These are phyloP conservation scores for Mamestra brassicae DNA, from an alignment of 2,888 invertebrate genomes.

Conservation along the genomic window DNA sequence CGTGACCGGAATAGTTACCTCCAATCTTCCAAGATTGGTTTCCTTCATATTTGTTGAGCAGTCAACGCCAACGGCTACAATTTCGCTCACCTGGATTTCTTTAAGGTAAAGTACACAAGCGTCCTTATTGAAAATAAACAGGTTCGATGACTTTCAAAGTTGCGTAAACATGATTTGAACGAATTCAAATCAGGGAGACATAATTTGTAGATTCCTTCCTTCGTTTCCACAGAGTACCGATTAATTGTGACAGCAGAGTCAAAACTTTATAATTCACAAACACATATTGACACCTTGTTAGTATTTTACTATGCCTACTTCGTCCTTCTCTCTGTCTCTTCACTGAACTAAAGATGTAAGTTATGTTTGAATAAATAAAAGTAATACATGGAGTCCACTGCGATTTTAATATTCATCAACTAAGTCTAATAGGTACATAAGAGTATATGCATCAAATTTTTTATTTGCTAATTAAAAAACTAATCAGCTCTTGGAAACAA, in stretches of 20 bases:
- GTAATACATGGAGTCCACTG: too few relatives aligned
- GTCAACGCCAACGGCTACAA: conserved; percentile 19
- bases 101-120: conserved; percentile 38
- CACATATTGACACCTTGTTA: neutral
- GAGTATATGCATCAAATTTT: too few relatives aligned
- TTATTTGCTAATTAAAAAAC: too few relatives aligned
- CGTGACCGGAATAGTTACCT: conserved; percentile 36
- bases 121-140: conserved; percentile 35
- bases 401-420: too few relatives aligned
- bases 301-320: too few relatives aligned
- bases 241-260: neutral
- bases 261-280: neutral
- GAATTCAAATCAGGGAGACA: conserved; percentile 28
- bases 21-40: conserved; percentile 40
- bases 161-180: conserved; percentile 40
- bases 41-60: conserved; percentile 28
- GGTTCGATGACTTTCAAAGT: conserved; percentile 14
- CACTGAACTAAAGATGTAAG: too few relatives aligned
- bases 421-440: too few relatives aligned
- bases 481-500: too few relatives aligned
- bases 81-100: conserved; percentile 20
- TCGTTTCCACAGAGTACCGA: neutral
- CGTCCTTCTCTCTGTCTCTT: too few relatives aligned
- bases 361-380: too few relatives aligned
- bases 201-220: conserved; percentile 15